A percentile compares a stretch with the other conserved stretches of the same genome.
Conservation (phyloP, 2,888 invertebrate species). For the Spodoptera exigua region DNA sequence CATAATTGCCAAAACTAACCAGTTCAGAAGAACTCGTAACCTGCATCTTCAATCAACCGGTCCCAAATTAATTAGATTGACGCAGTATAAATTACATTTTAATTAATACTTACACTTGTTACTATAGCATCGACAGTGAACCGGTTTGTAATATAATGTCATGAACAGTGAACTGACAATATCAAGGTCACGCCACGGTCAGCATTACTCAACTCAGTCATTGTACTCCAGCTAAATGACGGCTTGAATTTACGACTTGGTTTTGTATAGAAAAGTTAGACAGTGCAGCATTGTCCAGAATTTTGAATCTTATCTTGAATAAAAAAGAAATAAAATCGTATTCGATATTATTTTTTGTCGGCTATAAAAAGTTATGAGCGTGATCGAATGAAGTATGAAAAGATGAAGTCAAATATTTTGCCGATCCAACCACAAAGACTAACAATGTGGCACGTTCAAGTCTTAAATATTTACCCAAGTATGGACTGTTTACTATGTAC, state of each 20-base stretch:
- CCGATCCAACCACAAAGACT: conserved; percentile 7
- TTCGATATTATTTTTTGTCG: conserved; percentile 7
- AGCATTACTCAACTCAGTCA: conserved; percentile 23
- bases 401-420: conserved; percentile 13
- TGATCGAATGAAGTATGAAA: conserved; percentile 19
- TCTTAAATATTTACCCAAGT: conserved; percentile 17
- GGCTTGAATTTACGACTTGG: conserved; percentile 1
- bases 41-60: conserved; percentile 18
- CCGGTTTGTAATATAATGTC: conserved; percentile 42
- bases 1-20: no score
- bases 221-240: conserved; percentile 15
- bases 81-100: conserved; percentile 30
- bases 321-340: not conserved
- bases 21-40: no score
- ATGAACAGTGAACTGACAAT: conserved; percentile 16
- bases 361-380: conserved; percentile 23
- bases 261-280: conserved; percentile 3
- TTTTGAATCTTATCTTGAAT: no score
- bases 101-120: conserved; percentile 38
- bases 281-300: no score
- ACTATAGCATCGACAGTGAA: conserved; percentile 27
- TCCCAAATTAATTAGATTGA: conserved; percentile 34
- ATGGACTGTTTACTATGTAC: conserved; percentile 20
- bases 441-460: conserved; percentile 25
- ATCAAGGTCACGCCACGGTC: conserved; percentile 32